These are phyloP conservation scores for Sphyrna mokarran DNA, from an alignment of 2,113 vertebrate genomes.

Conservation along the genomic window DNA sequence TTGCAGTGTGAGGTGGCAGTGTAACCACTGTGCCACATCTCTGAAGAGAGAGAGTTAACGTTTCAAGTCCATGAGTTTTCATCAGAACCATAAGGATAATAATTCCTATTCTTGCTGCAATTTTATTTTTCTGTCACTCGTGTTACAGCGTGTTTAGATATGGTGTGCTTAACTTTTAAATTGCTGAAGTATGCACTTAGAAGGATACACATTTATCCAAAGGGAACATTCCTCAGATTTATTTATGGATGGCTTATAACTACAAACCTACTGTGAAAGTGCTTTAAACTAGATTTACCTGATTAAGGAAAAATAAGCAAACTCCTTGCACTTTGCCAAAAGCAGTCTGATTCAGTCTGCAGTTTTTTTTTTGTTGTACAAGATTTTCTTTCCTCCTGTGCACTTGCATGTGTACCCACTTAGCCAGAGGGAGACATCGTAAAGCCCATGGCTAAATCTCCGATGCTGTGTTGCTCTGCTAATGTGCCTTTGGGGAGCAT, in stretches of 20 bases:
- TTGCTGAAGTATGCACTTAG: background rate
- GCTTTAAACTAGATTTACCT: background rate
- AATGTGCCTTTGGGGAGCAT: background rate
- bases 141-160: background rate
- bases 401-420: background rate
- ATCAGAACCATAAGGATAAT: background rate
- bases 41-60: background rate
- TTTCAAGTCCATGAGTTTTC: background rate
- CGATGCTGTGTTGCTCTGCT: background rate
- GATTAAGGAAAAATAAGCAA: background rate
- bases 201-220: background rate
- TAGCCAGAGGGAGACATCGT: background rate
- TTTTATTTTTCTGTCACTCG: background rate
- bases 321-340: background rate
- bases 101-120: background rate
- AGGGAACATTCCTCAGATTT: background rate
- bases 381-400: background rate
- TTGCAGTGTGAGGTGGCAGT: too few species aligned
- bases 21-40: too few species aligned
- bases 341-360: background rate
- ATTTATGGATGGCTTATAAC: background rate
- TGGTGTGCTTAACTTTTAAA: background rate
- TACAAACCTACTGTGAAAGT: background rate
- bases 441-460: background rate
- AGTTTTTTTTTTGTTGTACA: background rate